Percentiles rank a stretch among this genome's conserved stretches.
phyloP scores from a whole-genome alignment of 2,797 vertebrate species.

The Mus caroli region DNA sequence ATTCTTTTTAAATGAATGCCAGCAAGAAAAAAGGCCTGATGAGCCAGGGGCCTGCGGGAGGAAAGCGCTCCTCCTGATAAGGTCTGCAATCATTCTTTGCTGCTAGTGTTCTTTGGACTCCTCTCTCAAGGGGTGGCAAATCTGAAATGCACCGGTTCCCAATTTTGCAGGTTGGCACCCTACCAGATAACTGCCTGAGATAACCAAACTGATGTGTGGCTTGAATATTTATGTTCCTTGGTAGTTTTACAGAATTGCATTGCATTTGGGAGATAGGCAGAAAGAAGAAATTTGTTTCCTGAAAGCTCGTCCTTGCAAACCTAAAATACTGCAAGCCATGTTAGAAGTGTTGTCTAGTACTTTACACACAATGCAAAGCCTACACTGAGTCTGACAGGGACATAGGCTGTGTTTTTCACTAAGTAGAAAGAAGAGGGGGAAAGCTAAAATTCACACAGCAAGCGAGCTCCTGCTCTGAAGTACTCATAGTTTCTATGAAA shows the following conservation, averaged over 20 bases:
- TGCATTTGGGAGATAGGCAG: not conserved
- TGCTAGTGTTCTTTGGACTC: not conserved
- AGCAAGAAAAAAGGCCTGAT: not conserved
- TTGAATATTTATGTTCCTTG: constrained; percentile 50
- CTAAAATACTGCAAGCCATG: not conserved
- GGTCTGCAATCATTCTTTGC: not conserved
- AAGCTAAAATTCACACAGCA: constrained; percentile 3
- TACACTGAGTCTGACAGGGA: not conserved
- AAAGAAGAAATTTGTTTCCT: constrained; percentile 44
- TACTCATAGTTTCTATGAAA: constrained; percentile 15
- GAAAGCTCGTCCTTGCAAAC: not conserved
- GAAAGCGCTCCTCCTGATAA: not conserved
- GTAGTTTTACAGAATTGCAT: constrained; percentile 1
- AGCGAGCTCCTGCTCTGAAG: not conserved
- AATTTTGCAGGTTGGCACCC: constrained; percentile 18
- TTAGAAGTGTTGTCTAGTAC: constrained; percentile 9
- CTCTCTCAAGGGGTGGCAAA: not conserved
- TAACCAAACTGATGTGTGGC: not conserved
- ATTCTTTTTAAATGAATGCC: not conserved
- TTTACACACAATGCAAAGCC: constrained; percentile 15
- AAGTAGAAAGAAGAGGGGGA: not conserved
- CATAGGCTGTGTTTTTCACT: not conserved
- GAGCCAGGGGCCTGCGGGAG: not conserved
- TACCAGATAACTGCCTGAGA: constrained; percentile 28
- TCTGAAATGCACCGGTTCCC: not conserved